phyloP scores from a whole-genome alignment of 2,113 vertebrate genomes.

The Phylloscopus trochilus region DNA sequence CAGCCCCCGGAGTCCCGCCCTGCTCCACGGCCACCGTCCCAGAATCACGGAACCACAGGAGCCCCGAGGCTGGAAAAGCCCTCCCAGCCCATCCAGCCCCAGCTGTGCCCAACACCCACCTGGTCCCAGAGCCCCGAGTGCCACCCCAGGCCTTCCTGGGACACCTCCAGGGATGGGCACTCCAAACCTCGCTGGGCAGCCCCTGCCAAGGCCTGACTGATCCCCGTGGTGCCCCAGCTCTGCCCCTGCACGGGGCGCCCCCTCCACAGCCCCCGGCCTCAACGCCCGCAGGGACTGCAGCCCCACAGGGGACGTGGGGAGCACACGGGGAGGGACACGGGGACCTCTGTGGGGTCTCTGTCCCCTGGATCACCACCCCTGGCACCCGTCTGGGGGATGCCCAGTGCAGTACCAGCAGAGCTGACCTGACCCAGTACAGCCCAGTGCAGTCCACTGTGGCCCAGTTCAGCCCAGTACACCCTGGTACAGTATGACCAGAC shows the following conservation, averaged over 20 bases:
- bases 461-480: background rate
- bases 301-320: fast-evolving
- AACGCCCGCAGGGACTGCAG: background rate
- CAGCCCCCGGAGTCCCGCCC: background rate
- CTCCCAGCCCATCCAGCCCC: fast-evolving
- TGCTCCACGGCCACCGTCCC: fast-evolving
- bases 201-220: background rate
- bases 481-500: background rate
- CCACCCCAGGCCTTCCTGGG: background rate
- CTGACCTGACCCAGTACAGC: background rate
- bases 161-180: background rate
- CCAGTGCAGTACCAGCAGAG: background rate
- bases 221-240: background rate
- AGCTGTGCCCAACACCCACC: background rate
- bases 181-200: background rate
- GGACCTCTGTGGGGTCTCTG: background rate
- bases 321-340: background rate
- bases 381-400: background rate
- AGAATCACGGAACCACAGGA: fast-evolving
- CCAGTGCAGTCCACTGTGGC: background rate
- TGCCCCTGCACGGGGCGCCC: fast-evolving
- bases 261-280: fast-evolving
- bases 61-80: background rate
- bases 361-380: background rate
- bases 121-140: background rate